These are phyloP conservation scores for Oedothorax gibbosus DNA, from an alignment of 1,140 invertebrate genomes.

Conservation along the genomic window DNA sequence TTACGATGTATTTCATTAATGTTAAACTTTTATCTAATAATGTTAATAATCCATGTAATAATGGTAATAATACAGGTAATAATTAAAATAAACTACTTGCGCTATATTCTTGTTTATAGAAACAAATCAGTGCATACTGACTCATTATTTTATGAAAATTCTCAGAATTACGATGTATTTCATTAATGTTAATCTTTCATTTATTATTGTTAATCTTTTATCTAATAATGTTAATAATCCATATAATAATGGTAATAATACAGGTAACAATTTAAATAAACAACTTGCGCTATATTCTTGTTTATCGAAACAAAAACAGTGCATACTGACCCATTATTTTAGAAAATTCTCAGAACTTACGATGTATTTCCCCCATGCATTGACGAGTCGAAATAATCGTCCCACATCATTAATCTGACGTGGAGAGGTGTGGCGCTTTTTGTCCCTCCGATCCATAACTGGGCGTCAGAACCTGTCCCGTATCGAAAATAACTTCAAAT, in stretches of 20 bases:
- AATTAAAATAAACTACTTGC: no score
- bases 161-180: not conserved
- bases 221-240: no score
- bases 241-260: no score
- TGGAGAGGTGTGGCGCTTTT: conserved; percentile 53
- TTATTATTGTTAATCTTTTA: no score
- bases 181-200: no score
- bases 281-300: no score
- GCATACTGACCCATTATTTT: not conserved
- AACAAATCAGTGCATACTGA: no score
- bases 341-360: not conserved
- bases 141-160: not conserved
- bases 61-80: no score
- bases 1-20: conserved; percentile 15
- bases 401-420: conserved; percentile 44
- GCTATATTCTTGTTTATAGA: no score
- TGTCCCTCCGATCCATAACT: conserved; percentile 53
- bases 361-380: conserved; percentile 5
- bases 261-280: no score
- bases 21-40: no score
- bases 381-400: not conserved
- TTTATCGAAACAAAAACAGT: not conserved
- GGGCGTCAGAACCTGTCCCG: conserved; percentile 49
- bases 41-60: no score
- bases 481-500: conserved; percentile 58